phyloP scores from a whole-genome alignment of 2,797 vertebrate genomes.

The Ambastaia sidthimunki region DNA sequence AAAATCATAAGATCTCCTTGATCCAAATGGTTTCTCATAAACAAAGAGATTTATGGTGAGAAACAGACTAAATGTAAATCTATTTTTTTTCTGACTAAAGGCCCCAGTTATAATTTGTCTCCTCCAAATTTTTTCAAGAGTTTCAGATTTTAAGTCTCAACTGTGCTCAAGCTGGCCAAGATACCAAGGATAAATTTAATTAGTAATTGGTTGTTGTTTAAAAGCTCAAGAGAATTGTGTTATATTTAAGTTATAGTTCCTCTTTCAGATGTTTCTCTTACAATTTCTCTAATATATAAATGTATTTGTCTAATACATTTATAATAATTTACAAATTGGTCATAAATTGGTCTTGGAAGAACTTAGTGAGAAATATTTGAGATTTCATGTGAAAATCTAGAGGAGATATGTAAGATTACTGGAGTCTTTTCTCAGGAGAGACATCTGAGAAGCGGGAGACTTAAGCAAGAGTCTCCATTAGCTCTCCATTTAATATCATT shows the following conservation, averaged over 20 bases:
- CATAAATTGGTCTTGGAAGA: background rate
- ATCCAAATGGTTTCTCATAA: too few relatives aligned
- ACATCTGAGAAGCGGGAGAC: constrained; percentile 2
- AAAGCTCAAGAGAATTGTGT: too few relatives aligned
- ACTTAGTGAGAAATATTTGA: background rate
- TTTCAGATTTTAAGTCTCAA: background rate
- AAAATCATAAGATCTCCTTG: too few relatives aligned
- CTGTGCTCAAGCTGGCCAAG: background rate
- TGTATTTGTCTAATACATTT: background rate
- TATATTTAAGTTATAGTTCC: background rate
- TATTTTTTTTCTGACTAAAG: too few relatives aligned
- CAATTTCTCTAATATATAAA: background rate
- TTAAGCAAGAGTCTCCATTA: constrained; percentile 11
- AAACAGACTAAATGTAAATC: too few relatives aligned
- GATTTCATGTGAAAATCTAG: background rate
- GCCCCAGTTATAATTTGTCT: too few relatives aligned
- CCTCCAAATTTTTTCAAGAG: too few relatives aligned
- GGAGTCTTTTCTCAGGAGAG: constrained; percentile 4
- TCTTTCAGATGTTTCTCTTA: background rate
- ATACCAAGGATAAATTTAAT: background rate
- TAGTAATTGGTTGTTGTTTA: background rate
- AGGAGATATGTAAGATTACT: background rate
- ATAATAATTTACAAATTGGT: background rate
- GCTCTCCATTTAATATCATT: constrained; percentile 18
- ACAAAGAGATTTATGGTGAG: too few relatives aligned